A percentile compares a stretch with the other conserved stretches of the same genome.
Conservation (phyloP, 1,140 invertebrate species). For the Globodera ellingtonae region DNA sequence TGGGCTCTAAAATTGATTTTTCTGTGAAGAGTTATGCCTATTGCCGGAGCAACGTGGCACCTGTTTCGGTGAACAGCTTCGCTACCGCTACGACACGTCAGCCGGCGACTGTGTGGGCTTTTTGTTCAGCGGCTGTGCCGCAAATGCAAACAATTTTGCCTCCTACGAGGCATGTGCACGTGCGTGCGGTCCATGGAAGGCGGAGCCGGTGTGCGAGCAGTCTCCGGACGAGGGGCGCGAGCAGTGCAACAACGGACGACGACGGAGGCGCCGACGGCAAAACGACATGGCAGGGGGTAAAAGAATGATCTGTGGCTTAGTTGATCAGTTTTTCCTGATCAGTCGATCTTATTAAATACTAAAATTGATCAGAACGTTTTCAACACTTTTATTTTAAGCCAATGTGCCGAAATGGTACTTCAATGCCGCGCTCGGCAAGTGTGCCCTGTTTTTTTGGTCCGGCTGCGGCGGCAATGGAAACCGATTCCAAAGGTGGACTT, state of each 20-base stretch:
- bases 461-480: slow-evolving; percentile 65
- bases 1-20: not conserved
- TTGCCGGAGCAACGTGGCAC: slow-evolving; percentile 59
- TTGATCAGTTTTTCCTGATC: slow-evolving; percentile 8
- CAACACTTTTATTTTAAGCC: not conserved
- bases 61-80: slow-evolving; percentile 56
- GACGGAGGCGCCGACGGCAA: not conserved
- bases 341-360: slow-evolving; percentile 6
- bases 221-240: slow-evolving; percentile 74
- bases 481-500: slow-evolving; percentile 32
- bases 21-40: slow-evolving; percentile 54
- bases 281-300: slow-evolving; percentile 48
- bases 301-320: not conserved
- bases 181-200: slow-evolving; percentile 58
- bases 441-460: slow-evolving; percentile 59
- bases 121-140: slow-evolving; percentile 58
- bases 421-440: slow-evolving; percentile 43
- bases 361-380: slow-evolving; percentile 7
- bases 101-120: slow-evolving; percentile 51
- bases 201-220: slow-evolving; percentile 74
- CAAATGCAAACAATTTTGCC: slow-evolving; percentile 58
- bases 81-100: slow-evolving; percentile 56
- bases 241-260: slow-evolving; percentile 1
- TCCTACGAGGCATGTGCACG: slow-evolving; percentile 59
- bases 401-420: slow-evolving; percentile 55